These are phyloP conservation scores for Andrena bucephala DNA, from an alignment of 2,888 invertebrate species.

Conservation along the genomic window DNA sequence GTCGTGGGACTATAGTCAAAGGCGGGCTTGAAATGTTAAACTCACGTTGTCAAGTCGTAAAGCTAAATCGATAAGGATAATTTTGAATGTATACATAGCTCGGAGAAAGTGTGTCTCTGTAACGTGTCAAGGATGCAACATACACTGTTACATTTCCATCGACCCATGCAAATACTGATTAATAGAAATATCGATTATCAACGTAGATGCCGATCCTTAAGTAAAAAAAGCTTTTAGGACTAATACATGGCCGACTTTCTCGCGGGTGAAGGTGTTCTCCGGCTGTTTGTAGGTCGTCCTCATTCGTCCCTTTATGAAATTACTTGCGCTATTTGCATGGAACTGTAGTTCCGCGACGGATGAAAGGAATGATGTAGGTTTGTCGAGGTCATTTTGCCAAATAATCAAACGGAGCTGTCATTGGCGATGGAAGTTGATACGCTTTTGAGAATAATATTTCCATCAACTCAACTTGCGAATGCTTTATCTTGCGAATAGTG, in stretches of 20 bases:
- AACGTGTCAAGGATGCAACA: slow-evolving; percentile 49
- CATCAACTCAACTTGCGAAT: too few species aligned
- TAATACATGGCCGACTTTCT: too few species aligned
- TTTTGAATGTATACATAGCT: slow-evolving; percentile 15
- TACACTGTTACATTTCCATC: background rate
- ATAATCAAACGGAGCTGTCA: background rate
- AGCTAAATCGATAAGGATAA: slow-evolving; percentile 40
- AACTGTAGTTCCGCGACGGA: background rate
- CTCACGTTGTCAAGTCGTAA: slow-evolving; percentile 1
- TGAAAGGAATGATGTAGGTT: background rate
- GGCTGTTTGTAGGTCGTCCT: too few species aligned
- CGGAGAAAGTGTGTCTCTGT: background rate
- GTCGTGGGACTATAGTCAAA: background rate
- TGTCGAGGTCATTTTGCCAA: background rate
- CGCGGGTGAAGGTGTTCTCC: too few species aligned
- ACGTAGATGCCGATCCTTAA: too few species aligned
- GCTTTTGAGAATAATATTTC: too few species aligned
- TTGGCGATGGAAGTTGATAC: too few species aligned
- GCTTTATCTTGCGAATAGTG: too few species aligned
- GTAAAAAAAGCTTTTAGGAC: too few species aligned
- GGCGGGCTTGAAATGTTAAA: slow-evolving; percentile 29
- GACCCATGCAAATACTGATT: background rate
- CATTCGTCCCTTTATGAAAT: too few species aligned
- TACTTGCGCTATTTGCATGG: background rate
- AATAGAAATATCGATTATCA: background rate